Evolutionary conservation across 1,140 invertebrate genomes (phyloP).

Genomic region (Drosophila mayri): DNA sequence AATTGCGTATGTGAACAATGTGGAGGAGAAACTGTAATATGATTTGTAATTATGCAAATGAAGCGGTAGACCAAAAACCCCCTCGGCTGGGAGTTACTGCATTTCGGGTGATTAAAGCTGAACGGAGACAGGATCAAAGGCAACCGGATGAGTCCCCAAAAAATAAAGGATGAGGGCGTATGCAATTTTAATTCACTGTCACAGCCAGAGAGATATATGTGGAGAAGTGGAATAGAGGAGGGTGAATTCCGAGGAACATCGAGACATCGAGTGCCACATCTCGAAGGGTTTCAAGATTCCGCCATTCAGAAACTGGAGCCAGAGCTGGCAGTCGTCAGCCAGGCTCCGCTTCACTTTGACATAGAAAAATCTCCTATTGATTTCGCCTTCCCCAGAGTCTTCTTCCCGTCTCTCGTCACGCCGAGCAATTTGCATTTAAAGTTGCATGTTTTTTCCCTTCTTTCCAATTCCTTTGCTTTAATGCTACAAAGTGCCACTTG

Average conservation of each 20-base stretch:
- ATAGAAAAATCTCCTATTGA: constrained; percentile 79
- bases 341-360: constrained; percentile 65
- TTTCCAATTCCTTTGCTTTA: constrained; percentile 58
- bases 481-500: constrained; percentile 74
- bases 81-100: constrained; percentile 12
- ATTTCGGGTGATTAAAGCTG: constrained; percentile 36
- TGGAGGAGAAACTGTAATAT: constrained; percentile 60
- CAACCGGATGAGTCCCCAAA: constrained; percentile 4
- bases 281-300: constrained; percentile 20
- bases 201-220: constrained; percentile 24
- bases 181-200: constrained; percentile 73
- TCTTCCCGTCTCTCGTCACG: constrained; percentile 25
- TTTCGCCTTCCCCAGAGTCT: constrained; percentile 42
- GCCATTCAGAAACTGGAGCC: background rate
- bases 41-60: constrained; percentile 82
- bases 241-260: background rate
- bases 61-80: constrained; percentile 28
- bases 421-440: constrained; percentile 76
- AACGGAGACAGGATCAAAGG: constrained; percentile 16
- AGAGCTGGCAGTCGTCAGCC: constrained; percentile 14
- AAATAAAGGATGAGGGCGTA: constrained; percentile 46
- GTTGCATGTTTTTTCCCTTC: constrained; percentile 32
- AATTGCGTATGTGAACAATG: constrained; percentile 25
- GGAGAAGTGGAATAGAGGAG: background rate
- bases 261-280: constrained; percentile 5